Conservation (phyloP, 2,113 vertebrate genomes). For the Panthera leo region DNA sequence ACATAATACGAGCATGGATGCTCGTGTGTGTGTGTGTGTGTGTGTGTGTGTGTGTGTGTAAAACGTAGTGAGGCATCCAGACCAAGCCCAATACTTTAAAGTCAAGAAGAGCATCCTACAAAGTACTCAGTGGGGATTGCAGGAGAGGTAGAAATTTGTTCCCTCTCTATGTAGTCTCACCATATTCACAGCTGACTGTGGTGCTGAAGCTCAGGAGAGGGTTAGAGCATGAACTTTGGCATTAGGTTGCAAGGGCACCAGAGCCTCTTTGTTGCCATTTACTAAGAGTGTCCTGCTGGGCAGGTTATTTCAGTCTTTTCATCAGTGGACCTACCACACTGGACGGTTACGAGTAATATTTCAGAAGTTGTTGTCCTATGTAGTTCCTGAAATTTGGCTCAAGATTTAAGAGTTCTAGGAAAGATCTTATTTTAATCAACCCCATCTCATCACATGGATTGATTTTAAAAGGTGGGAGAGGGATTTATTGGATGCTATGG, state of each 20-base stretch:
- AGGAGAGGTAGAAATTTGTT: not conserved
- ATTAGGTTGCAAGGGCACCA: not conserved
- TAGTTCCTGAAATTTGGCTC: not conserved
- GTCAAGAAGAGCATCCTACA: not conserved
- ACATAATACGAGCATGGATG: not conserved
- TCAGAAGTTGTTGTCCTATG: not conserved
- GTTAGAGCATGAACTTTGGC: not conserved
- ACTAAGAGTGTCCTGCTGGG: not conserved
- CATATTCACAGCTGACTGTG: not conserved
- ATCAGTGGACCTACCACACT: not conserved
- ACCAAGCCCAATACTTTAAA: not conserved
- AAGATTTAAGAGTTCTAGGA: not conserved
- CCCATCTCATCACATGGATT: not conserved
- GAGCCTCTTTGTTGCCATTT: not conserved
- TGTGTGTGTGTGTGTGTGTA: not conserved
- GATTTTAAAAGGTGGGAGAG: not conserved
- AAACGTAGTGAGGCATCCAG: not conserved
- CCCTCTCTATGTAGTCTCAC: not conserved
- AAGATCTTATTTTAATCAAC: slow-evolving; percentile 9
- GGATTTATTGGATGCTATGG: not conserved
- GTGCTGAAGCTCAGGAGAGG: not conserved
- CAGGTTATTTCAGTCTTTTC: not conserved
- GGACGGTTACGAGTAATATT: not conserved
- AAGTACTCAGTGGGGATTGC: not conserved
- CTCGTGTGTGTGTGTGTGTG: not conserved